Percentiles rank a stretch among this genome's conserved stretches.
Conservation (phyloP, 2,113 vertebrate genomes). For the Silurus glanis region DNA sequence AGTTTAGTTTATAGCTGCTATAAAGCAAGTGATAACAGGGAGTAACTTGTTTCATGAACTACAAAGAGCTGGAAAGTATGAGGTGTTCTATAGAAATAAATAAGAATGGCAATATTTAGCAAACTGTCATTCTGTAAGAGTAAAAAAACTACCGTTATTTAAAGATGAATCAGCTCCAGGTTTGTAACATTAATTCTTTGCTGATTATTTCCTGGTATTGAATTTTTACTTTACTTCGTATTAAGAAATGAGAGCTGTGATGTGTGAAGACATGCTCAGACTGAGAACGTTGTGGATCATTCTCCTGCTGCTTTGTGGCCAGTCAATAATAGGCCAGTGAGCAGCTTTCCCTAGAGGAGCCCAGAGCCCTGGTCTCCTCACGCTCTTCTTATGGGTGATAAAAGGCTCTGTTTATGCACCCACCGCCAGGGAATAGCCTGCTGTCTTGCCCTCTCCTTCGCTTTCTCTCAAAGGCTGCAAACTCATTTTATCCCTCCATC, state of each 20-base stretch:
- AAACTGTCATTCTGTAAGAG: not conserved
- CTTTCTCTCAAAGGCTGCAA: slow-evolving; percentile 32
- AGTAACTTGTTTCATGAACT: not conserved
- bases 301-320: slow-evolving; percentile 50
- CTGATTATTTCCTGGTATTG: not conserved
- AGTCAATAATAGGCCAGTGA: slow-evolving; percentile 51
- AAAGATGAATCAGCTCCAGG: not conserved
- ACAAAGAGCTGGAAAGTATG: not conserved
- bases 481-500: slow-evolving; percentile 49
- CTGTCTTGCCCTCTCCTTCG: slow-evolving; percentile 39
- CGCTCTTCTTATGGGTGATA: slow-evolving; percentile 52
- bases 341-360: slow-evolving; percentile 52
- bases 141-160: not conserved
- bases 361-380: slow-evolving; percentile 48
- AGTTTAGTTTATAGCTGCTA: not conserved
- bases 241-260: not conserved
- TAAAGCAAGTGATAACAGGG: not conserved
- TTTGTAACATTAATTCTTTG: not conserved
- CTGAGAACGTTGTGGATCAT: slow-evolving; percentile 39
- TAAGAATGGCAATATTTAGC: not conserved
- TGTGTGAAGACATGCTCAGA: slow-evolving; percentile 14
- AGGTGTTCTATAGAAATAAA: not conserved
- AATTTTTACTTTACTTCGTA: not conserved
- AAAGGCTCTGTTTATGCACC: slow-evolving; percentile 58
- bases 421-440: slow-evolving; percentile 49